These are phyloP conservation scores for Xiphophorus birchmanni DNA, from an alignment of 2,797 vertebrate species.

Conservation along the genomic window DNA sequence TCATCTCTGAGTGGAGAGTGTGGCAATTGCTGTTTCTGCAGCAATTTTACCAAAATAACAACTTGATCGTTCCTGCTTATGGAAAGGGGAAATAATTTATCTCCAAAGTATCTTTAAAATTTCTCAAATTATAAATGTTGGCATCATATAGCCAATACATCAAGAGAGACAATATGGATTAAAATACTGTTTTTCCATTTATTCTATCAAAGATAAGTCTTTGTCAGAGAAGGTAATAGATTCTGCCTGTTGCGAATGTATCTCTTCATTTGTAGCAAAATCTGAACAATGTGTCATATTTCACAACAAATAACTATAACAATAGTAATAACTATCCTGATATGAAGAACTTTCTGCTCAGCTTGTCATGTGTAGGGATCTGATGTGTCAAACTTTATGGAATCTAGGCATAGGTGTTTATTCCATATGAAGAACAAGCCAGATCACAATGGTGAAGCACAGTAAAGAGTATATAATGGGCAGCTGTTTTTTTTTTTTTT, in stretches of 20 bases:
- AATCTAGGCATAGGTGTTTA: neutral
- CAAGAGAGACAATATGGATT: neutral
- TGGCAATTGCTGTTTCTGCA: too few relatives aligned
- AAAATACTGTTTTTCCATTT: neutral
- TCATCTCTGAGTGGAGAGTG: too few relatives aligned
- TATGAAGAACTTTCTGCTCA: neutral
- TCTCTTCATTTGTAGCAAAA: neutral
- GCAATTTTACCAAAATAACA: neutral
- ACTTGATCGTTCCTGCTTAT: neutral
- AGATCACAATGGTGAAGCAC: neutral
- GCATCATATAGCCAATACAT: neutral
- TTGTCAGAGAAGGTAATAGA: neutral
- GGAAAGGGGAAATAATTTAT: neutral
- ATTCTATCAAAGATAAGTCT: neutral
- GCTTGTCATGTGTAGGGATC: neutral
- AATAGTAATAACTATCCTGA: neutral
- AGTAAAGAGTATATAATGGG: neutral
- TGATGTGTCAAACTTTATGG: neutral
- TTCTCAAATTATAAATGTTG: neutral
- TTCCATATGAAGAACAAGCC: neutral
- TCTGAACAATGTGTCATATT: neutral
- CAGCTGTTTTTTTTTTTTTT: neutral
- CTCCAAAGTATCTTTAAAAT: neutral
- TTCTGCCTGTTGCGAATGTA: neutral
- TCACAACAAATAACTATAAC: neutral